phyloP scores from a whole-genome alignment of 2,888 invertebrate genomes.

The Callyntrura guangdongensis region DNA sequence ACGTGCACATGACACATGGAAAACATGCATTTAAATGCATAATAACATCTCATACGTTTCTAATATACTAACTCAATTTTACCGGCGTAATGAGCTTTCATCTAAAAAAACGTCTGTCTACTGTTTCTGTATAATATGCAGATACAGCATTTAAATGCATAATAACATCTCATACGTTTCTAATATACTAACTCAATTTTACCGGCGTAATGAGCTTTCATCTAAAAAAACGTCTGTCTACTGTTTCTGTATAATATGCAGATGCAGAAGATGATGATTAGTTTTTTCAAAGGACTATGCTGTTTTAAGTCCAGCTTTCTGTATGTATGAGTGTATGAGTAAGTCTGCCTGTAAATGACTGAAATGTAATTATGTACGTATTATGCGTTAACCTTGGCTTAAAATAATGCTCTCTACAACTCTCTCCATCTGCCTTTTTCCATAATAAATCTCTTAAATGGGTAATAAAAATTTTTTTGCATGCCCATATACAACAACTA shows the following conservation, averaged over 20 bases:
- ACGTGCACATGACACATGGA: slow-evolving; percentile 7
- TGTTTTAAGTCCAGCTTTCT: too few relatives aligned
- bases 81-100: slow-evolving; percentile 13
- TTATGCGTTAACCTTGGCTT: neutral
- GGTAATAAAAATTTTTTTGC: slow-evolving; percentile 72
- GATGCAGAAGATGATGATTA: neutral
- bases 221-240: neutral
- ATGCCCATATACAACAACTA: slow-evolving; percentile 45
- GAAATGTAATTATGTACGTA: neutral
- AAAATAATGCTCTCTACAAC: neutral
- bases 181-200: slow-evolving; percentile 33
- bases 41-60: neutral
- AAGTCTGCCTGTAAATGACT: too few relatives aligned
- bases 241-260: neutral
- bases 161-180: neutral
- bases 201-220: slow-evolving; percentile 13
- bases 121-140: neutral
- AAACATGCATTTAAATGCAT: slow-evolving; percentile 9
- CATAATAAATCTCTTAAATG: slow-evolving; percentile 76
- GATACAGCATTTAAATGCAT: slow-evolving; percentile 4
- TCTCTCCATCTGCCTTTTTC: slow-evolving; percentile 28
- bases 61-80: slow-evolving; percentile 33
- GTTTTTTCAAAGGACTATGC: too few relatives aligned
- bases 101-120: neutral
- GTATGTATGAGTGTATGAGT: neutral